phyloP scores from a whole-genome alignment of 2,797 vertebrate genomes.

The Cuculus canorus region DNA sequence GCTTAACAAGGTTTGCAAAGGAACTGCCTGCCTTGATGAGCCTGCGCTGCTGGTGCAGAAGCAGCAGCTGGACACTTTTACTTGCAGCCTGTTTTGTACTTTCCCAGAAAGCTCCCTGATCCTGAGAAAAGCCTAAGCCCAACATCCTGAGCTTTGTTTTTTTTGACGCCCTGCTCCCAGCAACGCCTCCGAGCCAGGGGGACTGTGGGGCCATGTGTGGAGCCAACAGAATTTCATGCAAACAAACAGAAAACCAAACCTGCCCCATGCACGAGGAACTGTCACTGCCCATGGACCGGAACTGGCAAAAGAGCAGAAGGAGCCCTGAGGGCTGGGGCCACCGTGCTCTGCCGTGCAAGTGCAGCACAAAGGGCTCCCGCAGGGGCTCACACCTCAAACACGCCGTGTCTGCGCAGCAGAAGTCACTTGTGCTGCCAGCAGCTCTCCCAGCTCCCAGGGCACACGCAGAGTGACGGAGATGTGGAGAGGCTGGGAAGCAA shows the following conservation, averaged over 20 bases:
- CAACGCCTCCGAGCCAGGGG: not conserved
- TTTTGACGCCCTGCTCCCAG: not conserved
- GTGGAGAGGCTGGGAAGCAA: not conserved
- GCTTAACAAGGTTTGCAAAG: not conserved
- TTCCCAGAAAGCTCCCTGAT: not conserved
- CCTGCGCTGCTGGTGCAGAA: fast-evolving
- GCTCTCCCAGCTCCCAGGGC: fast-evolving
- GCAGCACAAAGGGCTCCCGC: fast-evolving
- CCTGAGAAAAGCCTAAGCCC: not conserved
- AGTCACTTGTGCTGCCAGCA: fast-evolving
- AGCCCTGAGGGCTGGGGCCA: not conserved
- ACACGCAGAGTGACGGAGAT: fast-evolving
- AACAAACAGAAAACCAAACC: not conserved
- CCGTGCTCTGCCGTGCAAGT: fast-evolving
- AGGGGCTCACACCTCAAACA: not conserved
- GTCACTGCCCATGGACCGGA: not conserved
- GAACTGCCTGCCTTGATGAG: not conserved
- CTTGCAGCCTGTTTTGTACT: not conserved
- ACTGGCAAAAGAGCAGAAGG: not conserved
- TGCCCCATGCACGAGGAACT: not conserved
- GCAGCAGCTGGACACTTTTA: not conserved
- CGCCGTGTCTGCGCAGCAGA: fast-evolving
- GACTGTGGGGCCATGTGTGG: fast-evolving
- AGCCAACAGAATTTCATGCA: not conserved
- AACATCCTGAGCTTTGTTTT: not conserved